Evolutionary conservation across 2,888 invertebrate species (phyloP).

Genomic region (Myopa tessellatipennis): DNA sequence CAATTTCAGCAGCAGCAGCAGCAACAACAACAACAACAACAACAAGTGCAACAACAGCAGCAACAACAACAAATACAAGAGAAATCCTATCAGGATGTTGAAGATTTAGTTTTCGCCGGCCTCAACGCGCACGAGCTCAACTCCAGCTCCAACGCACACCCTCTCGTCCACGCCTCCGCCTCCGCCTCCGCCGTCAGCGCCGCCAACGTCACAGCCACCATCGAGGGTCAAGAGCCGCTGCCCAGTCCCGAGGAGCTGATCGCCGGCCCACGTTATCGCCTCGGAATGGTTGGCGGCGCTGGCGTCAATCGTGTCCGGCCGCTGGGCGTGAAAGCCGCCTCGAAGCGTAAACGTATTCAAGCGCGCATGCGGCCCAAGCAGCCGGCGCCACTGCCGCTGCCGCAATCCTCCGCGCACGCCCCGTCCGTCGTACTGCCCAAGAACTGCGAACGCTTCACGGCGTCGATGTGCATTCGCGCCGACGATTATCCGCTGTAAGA

Average conservation of each 20-base stretch:
- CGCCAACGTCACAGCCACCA: constrained; percentile 45
- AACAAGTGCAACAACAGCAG: neutral
- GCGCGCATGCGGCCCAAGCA: constrained; percentile 51
- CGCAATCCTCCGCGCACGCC: constrained; percentile 64
- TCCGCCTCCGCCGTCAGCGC: constrained; percentile 41
- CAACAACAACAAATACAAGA: neutral
- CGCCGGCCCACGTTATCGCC: constrained; percentile 59
- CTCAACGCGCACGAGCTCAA: constrained; percentile 61
- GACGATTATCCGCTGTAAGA: constrained; percentile 83
- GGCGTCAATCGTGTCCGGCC: constrained; percentile 52
- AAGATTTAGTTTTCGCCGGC: constrained; percentile 63
- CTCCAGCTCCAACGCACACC: constrained; percentile 37
- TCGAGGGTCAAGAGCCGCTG: constrained; percentile 53
- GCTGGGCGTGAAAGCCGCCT: constrained; percentile 40
- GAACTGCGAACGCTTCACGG: constrained; percentile 77
- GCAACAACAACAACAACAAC: constrained; percentile 20
- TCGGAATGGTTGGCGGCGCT: constrained; percentile 31
- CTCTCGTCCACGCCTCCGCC: constrained; percentile 20
- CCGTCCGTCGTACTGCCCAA: constrained; percentile 54
- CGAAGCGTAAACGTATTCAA: constrained; percentile 60
- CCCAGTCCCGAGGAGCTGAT: constrained; percentile 65
- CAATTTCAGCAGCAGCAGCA: constrained; percentile 25
- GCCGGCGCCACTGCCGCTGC: constrained; percentile 60
- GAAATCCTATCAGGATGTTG: constrained; percentile 57
- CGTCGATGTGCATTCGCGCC: constrained; percentile 78